Percentiles rank a stretch among this genome's conserved stretches.
Evolutionary conservation across 2,797 vertebrate species (phyloP).

Genomic region (Acipenser ruthenus): DNA sequence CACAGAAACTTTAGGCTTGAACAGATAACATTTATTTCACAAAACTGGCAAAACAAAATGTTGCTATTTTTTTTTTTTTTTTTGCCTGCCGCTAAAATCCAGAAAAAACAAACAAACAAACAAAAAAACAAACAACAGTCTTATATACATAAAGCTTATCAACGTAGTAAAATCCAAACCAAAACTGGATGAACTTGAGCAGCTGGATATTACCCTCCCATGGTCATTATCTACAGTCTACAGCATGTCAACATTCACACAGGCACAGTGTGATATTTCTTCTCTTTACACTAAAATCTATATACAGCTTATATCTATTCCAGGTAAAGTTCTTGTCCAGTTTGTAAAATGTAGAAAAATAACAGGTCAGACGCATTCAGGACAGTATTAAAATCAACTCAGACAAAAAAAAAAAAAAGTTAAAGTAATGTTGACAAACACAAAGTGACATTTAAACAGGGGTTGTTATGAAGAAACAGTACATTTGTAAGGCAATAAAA

Average conservation of each 20-base stretch:
- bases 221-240: slow-evolving; percentile 41
- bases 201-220: slow-evolving; percentile 14
- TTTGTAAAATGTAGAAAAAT: slow-evolving; percentile 7
- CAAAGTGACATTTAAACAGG: slow-evolving; percentile 26
- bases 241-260: slow-evolving; percentile 53
- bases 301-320: slow-evolving; percentile 58
- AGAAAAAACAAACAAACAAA: slow-evolving; percentile 17
- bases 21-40: slow-evolving; percentile 62
- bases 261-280: slow-evolving; percentile 58
- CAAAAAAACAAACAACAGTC: slow-evolving; percentile 17
- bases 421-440: slow-evolving; percentile 41
- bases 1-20: slow-evolving; percentile 32
- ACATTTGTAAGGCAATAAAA: slow-evolving; percentile 55
- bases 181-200: slow-evolving; percentile 24
- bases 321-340: slow-evolving; percentile 40
- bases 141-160: slow-evolving; percentile 40
- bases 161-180: slow-evolving; percentile 23
- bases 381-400: slow-evolving; percentile 59
- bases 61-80: slow-evolving; percentile 1
- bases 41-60: slow-evolving; percentile 54
- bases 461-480: slow-evolving; percentile 38
- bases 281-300: slow-evolving; percentile 55
- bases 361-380: slow-evolving; percentile 14
- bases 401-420: slow-evolving; percentile 51
- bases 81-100: slow-evolving; percentile 32